These are phyloP conservation scores for Manis crassicaudata DNA, from an alignment of 2,797 vertebrate species.

Conservation along the genomic window DNA sequence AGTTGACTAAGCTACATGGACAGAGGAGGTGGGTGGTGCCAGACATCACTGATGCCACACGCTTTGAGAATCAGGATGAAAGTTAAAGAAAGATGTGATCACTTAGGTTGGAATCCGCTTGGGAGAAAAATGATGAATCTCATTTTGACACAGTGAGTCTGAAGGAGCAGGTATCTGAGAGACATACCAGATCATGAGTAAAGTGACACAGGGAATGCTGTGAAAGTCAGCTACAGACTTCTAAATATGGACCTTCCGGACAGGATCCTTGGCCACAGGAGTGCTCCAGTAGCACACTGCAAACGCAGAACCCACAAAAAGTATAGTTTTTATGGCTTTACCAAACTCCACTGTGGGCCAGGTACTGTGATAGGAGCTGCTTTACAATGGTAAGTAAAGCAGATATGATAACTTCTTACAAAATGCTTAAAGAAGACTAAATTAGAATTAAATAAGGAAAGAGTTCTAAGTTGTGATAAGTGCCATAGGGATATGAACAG, in stretches of 20 bases:
- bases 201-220: not conserved
- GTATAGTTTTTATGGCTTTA: not conserved
- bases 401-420: not conserved
- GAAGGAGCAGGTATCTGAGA: not conserved
- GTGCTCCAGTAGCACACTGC: accelerated
- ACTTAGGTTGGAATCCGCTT: not conserved
- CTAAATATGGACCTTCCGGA: not conserved
- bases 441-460: not conserved
- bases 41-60: not conserved
- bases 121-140: not conserved
- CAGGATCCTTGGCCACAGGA: not conserved
- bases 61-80: accelerated
- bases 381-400: not conserved
- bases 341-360: not conserved
- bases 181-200: not conserved
- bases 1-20: not conserved
- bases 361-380: no score
- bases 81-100: not conserved
- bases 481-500: not conserved
- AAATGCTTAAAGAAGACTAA: not conserved
- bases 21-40: not conserved
- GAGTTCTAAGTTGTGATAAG: not conserved
- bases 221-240: not conserved
- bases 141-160: not conserved
- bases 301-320: not conserved